Base-by-base conservation (phyloP, 2,888 invertebrate genomes). In the Ceratothoa steindachneri region DNA sequence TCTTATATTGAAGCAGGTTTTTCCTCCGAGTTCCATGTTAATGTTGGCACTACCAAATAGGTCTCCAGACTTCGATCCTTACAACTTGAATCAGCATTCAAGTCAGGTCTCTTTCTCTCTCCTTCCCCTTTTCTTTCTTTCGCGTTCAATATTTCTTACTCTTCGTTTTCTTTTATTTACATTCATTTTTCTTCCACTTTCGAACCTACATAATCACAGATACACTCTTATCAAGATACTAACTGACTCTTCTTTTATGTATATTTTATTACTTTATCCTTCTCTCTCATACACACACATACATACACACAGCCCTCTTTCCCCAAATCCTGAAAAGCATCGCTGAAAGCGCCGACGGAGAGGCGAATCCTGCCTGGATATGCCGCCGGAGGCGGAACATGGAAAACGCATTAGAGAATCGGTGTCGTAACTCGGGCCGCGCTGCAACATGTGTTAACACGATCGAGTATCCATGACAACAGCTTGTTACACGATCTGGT, bases 401-500 rank as follows among this genome's bases (percentile, higher is more conserved):
- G 75, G 55, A 69, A 75, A 75, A 75, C 72, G 72, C 75, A 75
- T 75, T 75, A 75, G 75, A 65, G 60, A 65, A 72, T 68, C 68
- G 69, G 69, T 75, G 75, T 75, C 55, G 72, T 72, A 68, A 72
- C 66, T 66, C 65, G 75, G 75, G 75, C 75, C 71, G 75, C 68
- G 75, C 75, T 72, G 75, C 69, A 72, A 75, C 75, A 75, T 72
- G 75, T 75, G 75, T 75, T 75, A 75, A 75, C 75, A 75, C 75
- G 75, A 68, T 68, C 72, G 55, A 69, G 75, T 75, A 72, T 72
- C 75, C 75, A 75, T 75, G 75, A 75, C 75, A 75, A 60, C 60
- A 60, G 60, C 60, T 60, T 60, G 60, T 60, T 60, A 60, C 60
- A 60, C 60, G 60, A 60, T 60, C 60, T 24, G 22, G 60, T 60